Evolutionary conservation across 1,140 invertebrate species (phyloP), one percentile per base, ranked within the genome.

Genomic region (Metopolophium dirhodum): DNA sequence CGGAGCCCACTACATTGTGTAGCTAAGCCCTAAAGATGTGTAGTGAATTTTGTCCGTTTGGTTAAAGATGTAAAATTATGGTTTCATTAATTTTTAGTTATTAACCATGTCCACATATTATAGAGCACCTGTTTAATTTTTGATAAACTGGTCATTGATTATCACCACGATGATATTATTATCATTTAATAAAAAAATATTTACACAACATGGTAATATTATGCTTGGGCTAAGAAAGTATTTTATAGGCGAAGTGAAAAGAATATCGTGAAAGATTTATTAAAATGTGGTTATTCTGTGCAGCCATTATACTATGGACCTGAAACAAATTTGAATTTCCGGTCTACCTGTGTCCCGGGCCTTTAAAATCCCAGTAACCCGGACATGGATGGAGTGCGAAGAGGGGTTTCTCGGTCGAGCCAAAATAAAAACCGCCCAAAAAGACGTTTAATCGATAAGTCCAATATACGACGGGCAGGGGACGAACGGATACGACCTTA

Each of bases 391-490:
- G 14, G 14, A 18, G n/a, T 18, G 61, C n/a, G n/a, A 30, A 0
- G 6, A 77, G n/a, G 61, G 14, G 30, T 77, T 68, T 35, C 61
- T 77, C n/a, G 35, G 77, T 23, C 23, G 41, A 30, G 26, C 11
- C 23, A 47, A 86, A 45, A 83, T 83, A 86, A 30, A 87, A 87
- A n/a, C n/a, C 86, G 8, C 87, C 87, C 47, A 35, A 51, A 88
- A 88, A 88, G 30, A 87, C 47, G 45, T 88, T 88, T 35, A 88
- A 88, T 88, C 87, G 47, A 88, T 88, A 88, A 51, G 45, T 26
- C 87, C 14, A 35, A 35, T 68, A 68, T 30, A 45, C 85, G 30
- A n/a, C 30, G 47, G 49, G 49, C 20, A 26, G 26, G 6, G 85
- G 26, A 7, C 1, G 45, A 49, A 47, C 45, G 11, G 86, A 88